Percentiles rank a stretch among this genome's conserved stretches.
These are phyloP conservation scores for Rana temporaria DNA, from an alignment of 2,113 vertebrate genomes.

Conservation along the genomic window DNA sequence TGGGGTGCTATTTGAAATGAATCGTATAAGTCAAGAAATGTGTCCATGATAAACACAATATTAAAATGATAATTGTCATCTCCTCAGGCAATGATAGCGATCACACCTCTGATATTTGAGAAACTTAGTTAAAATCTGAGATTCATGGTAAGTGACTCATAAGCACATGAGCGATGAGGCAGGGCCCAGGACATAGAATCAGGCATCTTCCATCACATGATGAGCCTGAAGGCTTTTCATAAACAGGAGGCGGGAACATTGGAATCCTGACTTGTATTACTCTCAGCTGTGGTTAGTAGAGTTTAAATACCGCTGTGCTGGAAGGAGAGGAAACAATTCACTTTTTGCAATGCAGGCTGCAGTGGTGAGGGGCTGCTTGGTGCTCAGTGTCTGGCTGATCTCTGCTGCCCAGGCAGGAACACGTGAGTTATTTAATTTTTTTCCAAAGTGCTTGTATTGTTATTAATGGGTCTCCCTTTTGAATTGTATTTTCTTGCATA, in stretches of 20 bases:
- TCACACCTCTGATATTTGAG: too few relatives aligned
- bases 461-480: neutral
- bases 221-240: conserved; percentile 70
- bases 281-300: conserved; percentile 16
- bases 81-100: too few relatives aligned
- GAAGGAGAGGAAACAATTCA: neutral
- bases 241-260: conserved; percentile 56
- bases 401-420: conserved; percentile 57
- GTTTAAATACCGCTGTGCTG: conserved; percentile 26
- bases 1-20: too few relatives aligned
- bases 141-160: conserved; percentile 75
- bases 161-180: conserved; percentile 74
- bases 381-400: conserved; percentile 66
- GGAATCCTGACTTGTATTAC: conserved; percentile 13
- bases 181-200: conserved; percentile 70
- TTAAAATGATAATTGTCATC: too few relatives aligned
- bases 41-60: too few relatives aligned
- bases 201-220: conserved; percentile 81
- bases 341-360: conserved; percentile 64
- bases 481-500: too few relatives aligned
- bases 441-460: neutral
- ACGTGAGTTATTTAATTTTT: conserved; percentile 68
- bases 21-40: too few relatives aligned
- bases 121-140: conserved; percentile 35
- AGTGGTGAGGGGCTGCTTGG: neutral